Conservation (phyloP, 2,888 invertebrate genomes). For the Rutpela maculata region DNA sequence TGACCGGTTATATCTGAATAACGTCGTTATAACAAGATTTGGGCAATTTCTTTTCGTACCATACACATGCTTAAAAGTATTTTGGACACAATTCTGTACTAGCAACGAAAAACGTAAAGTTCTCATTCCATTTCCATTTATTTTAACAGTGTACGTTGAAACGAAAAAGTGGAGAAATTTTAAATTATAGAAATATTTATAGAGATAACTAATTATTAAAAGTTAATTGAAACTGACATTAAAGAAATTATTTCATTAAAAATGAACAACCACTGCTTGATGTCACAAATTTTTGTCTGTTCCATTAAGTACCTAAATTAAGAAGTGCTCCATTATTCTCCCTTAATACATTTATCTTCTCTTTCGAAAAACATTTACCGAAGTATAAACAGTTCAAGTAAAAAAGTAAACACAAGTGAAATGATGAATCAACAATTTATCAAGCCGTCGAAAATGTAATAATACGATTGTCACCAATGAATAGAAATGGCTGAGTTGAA, state of each 20-base stretch:
- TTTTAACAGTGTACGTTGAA: too few relatives aligned
- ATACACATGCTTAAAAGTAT: too few relatives aligned
- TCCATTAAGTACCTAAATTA: neutral
- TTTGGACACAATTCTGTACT: too few relatives aligned
- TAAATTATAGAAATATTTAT: too few relatives aligned
- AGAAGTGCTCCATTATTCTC: neutral
- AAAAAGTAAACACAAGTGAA: constrained; percentile 46
- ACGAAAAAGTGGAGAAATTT: too few relatives aligned
- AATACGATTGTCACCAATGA: constrained; percentile 58
- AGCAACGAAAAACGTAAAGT: too few relatives aligned
- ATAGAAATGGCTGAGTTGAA: constrained; percentile 44
- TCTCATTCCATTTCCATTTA: too few relatives aligned
- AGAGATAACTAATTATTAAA: too few relatives aligned
- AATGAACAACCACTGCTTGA: neutral
- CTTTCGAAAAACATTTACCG: constrained; percentile 26
- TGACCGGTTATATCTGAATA: too few relatives aligned
- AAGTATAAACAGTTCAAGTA: constrained; percentile 47
- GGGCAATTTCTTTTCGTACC: too few relatives aligned
- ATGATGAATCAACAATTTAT: constrained; percentile 49
- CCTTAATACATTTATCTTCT: constrained; percentile 12
- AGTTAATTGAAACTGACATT: too few relatives aligned
- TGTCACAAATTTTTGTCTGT: constrained; percentile 2
- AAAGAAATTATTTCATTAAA: neutral
- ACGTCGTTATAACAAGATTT: too few relatives aligned
- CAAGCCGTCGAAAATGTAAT: constrained; percentile 51